Evolutionary conservation across 1,140 invertebrate species (phyloP), one percentile per base, ranked within the genome.

Genomic region (Drosophila serrata): DNA sequence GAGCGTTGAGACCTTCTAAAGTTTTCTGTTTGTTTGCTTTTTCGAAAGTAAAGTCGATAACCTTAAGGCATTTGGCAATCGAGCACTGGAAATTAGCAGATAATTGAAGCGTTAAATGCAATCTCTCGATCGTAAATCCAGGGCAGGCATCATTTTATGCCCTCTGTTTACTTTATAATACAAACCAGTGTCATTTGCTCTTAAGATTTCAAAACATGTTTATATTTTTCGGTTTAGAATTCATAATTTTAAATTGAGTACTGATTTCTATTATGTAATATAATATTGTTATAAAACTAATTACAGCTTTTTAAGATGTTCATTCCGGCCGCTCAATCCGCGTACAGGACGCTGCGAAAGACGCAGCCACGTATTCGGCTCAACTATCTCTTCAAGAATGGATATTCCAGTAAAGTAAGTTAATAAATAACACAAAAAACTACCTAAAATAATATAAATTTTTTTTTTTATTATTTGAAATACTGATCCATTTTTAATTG

Each of bases 371-470:
- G 90, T 43, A 84, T 92, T 19, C 60, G 91, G 5, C 76, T 92
- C 12, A 92, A 60, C 39, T 84, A 87, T 7, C 67, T 92, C 15
- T 87, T 67, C 45, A 92, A 82, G 61, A 92, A 92, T 92, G 90
- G 79, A 55, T 92, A 91, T 37, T 92, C 91, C 46, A 92, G 77
- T 68, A 87, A 92, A 75, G 91, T 92, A 45, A 70, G 68, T 37
- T 19, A 1, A 17, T 4, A 17, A 13, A 15, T 3, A 22, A 37
- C 35, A 33, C 6, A 8, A 13, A 51, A 33, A 51, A 51, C 27
- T 4, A 49, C 0, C 0, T 0, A 29, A 31, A 33, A 1, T 8
- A 51, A 15, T 15, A 3, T 6, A 7, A 19, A 51, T 33, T 13
- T 31, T 33, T 7, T 5, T 49, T 12, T 4, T 13, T 9, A 9